Conservation (phyloP, 2,113 vertebrate species). For the Nannospalax galili region DNA sequence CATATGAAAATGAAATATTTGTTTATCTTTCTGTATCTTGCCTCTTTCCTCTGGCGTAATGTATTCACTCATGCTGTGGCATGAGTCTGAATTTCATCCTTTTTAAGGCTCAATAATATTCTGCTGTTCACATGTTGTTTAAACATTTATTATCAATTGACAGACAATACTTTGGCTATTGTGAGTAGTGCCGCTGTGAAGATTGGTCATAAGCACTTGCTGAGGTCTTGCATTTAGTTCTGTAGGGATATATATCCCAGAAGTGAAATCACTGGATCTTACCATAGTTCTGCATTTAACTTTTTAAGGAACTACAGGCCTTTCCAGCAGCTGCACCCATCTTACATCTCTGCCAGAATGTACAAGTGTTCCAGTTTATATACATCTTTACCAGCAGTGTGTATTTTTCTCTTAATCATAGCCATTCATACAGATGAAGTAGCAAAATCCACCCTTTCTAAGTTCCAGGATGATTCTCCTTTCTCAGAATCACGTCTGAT, state of each 20-base stretch:
- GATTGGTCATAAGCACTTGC: not conserved
- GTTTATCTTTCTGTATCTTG: not conserved
- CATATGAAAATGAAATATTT: not conserved
- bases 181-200: not conserved
- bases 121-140: not conserved
- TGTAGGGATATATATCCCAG: not conserved
- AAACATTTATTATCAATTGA: not conserved
- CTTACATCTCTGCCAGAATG: not conserved
- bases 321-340: not conserved
- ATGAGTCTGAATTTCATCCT: not conserved
- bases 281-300: not conserved
- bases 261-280: not conserved
- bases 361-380: not conserved
- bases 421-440: not conserved
- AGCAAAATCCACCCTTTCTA: not conserved
- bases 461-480: not conserved
- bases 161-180: not conserved
- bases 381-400: not conserved
- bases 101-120: not conserved
- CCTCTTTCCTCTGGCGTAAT: not conserved
- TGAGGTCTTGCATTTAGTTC: not conserved
- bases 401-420: not conserved
- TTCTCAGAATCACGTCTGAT: not conserved
- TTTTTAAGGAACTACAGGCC: not conserved
- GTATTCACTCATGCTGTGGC: not conserved